These are phyloP conservation scores for Diloba caeruleocephala DNA, from an alignment of 2,888 invertebrate genomes.

Conservation along the genomic window DNA sequence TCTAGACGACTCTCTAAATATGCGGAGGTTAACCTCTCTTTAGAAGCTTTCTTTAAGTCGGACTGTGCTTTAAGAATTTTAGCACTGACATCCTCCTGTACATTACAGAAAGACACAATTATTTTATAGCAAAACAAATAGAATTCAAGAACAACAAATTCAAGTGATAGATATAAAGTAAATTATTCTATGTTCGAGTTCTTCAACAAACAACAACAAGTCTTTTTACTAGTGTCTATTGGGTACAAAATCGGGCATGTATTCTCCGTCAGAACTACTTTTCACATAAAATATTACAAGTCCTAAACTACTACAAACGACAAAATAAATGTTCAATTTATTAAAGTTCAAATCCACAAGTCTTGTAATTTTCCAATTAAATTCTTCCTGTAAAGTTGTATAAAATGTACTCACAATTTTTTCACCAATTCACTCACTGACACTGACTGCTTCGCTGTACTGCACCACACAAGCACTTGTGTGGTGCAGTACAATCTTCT, in stretches of 20 bases:
- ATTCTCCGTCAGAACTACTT: background rate
- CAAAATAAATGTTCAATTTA: background rate
- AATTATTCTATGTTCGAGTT: background rate
- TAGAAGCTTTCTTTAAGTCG: background rate
- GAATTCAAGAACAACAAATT: background rate
- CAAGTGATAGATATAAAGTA: background rate
- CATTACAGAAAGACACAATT: background rate
- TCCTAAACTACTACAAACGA: background rate
- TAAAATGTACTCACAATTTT: conserved; percentile 4
- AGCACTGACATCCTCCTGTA: background rate
- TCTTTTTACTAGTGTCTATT: background rate
- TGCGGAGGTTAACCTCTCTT: background rate
- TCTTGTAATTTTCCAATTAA: background rate
- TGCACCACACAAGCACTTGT: conserved; percentile 2
- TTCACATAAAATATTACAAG: background rate
- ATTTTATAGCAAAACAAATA: background rate
- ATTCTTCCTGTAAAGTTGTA: background rate
- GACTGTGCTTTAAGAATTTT: background rate
- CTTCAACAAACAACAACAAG: background rate
- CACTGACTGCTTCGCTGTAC: background rate
- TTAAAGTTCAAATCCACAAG: background rate
- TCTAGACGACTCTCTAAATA: background rate
- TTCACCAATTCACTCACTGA: conserved; percentile 4
- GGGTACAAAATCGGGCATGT: background rate
- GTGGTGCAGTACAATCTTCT: conserved; percentile 1